These are phyloP conservation scores for Pantherophis alleghaniensis DNA, from an alignment of 2,797 vertebrate species.

Conservation along the genomic window DNA sequence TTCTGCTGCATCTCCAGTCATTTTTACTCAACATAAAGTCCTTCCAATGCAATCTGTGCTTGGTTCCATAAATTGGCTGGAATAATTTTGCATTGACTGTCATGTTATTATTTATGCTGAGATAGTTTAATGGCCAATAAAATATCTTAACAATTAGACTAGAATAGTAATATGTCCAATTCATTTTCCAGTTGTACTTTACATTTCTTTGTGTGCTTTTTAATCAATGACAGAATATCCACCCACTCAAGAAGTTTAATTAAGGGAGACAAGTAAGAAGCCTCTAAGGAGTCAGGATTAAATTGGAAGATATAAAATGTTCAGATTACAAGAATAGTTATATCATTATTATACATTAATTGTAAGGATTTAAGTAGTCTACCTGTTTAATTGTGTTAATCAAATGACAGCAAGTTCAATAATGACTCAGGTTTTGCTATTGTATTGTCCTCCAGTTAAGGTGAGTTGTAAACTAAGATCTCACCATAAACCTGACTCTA, in stretches of 20 bases:
- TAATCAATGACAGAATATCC: not conserved
- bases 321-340: not conserved
- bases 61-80: not conserved
- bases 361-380: not conserved
- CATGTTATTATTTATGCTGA: not conserved
- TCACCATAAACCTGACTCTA: not conserved
- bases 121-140: constrained; percentile 6
- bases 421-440: not conserved
- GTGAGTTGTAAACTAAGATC: not conserved
- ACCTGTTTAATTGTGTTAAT: not conserved
- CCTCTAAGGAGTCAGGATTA: not conserved
- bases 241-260: not conserved
- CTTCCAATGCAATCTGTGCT: not conserved
- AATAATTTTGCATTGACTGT: not conserved
- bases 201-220: constrained; percentile 4
- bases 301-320: not conserved
- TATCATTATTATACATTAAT: not conserved
- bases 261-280: not conserved
- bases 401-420: not conserved
- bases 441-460: not conserved
- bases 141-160: not conserved
- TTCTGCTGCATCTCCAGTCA: not conserved
- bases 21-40: not conserved
- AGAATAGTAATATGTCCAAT: not conserved
- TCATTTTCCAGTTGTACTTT: not conserved